Base-by-base conservation (phyloP, 2,113 vertebrate genomes). In the Rostratula benghalensis region DNA sequence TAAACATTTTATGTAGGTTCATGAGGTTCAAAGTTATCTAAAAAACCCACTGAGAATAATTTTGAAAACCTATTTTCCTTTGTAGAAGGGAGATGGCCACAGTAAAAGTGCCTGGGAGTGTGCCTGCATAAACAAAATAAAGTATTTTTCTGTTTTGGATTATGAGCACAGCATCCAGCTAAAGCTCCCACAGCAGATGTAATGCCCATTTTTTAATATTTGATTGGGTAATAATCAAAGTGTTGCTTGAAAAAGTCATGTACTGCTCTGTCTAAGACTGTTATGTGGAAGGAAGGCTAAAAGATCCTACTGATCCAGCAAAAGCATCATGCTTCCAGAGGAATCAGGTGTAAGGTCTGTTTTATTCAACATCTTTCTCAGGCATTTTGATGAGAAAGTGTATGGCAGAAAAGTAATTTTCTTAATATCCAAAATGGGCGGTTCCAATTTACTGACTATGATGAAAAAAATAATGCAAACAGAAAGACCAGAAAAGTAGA, bases 11-110 rank as follows among this genome's bases (percentile, higher is more conserved):
- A 45, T 68, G 15, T 70, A 14, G 2, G 18, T 87, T 81, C 54
- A 65, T 45, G 33, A 91, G 45, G 17, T 19, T 89, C 31, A 22
- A 75, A 73, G 16, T 45, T 73, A 11, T 80, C 50, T 33, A 51
- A 30, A 81, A 75, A 74, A 30, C 6, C 0, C 37, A 31, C 3
- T 14, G 28, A 17, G 21, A 95, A 68, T 35, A 41, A 37, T 37
- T 74, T 71, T 70, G 50, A 28, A 61, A 81, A 48, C 2, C 4
- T 51, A 1, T 56, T 71, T 89, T 81, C 14, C 10, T 37, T 21
- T 54, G 0, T 12, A 64, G 19, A 69, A 59, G 24, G 48, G 33
- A 64, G 12, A 27, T 0, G 0, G 15, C 25, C 25, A 56, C 20
- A 69, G 15, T 57, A 73, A 18, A 28, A 51, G 15, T 23, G 5